phyloP scores from a whole-genome alignment of 2,113 vertebrate species.

The Alectura lathami region DNA sequence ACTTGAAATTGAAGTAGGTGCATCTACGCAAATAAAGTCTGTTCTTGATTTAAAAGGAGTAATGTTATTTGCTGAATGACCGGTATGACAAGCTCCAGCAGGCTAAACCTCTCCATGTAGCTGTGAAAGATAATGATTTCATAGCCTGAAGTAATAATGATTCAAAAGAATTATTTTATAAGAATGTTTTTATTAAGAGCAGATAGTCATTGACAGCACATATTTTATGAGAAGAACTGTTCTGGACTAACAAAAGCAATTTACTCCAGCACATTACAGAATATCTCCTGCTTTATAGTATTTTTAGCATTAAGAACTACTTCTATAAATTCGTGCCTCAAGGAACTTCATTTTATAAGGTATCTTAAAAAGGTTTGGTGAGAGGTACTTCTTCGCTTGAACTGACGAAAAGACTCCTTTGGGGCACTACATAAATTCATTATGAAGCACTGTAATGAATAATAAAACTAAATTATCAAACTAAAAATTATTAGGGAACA shows the following conservation, averaged over 20 bases:
- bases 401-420: neutral
- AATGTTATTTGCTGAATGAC: neutral
- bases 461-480: constrained; percentile 24
- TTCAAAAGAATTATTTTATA: neutral
- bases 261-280: neutral
- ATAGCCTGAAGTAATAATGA: neutral
- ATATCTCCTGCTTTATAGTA: constrained; percentile 22
- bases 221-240: neutral
- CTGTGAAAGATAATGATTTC: neutral
- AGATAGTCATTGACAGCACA: neutral
- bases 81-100: neutral
- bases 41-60: neutral
- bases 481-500: constrained; percentile 1
- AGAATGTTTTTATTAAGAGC: neutral
- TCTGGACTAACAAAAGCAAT: neutral
- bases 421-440: constrained; percentile 7
- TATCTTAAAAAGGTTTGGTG: neutral
- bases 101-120: neutral
- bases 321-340: neutral
- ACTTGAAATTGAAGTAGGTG: rapidly evolving
- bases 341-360: neutral
- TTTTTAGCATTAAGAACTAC: neutral
- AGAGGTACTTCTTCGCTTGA: constrained; percentile 4
- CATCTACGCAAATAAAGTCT: neutral
- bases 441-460: constrained; percentile 8